Base-by-base conservation (phyloP, 2,113 vertebrate genomes). In the Gavialis gangeticus region DNA sequence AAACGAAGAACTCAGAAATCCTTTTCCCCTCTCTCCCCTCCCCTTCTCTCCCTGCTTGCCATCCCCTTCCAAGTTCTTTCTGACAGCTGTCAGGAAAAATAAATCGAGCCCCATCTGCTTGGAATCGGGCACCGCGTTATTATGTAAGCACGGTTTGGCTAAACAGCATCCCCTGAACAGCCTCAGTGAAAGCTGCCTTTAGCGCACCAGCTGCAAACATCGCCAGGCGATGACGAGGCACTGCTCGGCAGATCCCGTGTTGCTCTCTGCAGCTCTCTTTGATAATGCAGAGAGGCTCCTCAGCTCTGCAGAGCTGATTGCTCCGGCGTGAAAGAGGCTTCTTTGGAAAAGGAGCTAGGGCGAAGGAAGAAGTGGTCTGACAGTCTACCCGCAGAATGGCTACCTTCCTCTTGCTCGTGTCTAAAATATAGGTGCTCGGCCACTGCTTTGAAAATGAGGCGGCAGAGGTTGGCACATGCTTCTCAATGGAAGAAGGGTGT, bases 71-170 rank as follows among this genome's bases (percentile, higher is more conserved):
- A 34, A 84, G 1, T 67, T 15, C 58, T 55, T 90, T 90, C 73
- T 83, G 56, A 80, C 77, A n/a, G 11, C 66, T 67, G n/a, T 87
- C 79, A 87, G 34, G 73, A 89, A 87, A 92, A 87, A 86, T 22
- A 60, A 84, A 16, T 0, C 1, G 27, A 56, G 34, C 94, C 46
- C n/a, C 5, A 2, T 82, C 75, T 1, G 1, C 73, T 71, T 81
- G 66, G 59, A 46, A 75, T 5, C 7, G 76, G 28, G 37, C 54
- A 59, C 55, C 16, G 18, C 3, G 17, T 46, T 57, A 28, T 60
- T 90, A 2, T 14, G 58, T 79, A 86, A 77, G 69, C 81, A 34
- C 14, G 46, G 5, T 63, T 90, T 92, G 90, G 75, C 46, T 4
- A 34, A 83, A 15, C 34, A 71, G 27, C 6, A 14, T 10, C 56